Base-by-base conservation (phyloP, 1,140 invertebrate genomes). In the Leptinotarsa undecemlineata region DNA sequence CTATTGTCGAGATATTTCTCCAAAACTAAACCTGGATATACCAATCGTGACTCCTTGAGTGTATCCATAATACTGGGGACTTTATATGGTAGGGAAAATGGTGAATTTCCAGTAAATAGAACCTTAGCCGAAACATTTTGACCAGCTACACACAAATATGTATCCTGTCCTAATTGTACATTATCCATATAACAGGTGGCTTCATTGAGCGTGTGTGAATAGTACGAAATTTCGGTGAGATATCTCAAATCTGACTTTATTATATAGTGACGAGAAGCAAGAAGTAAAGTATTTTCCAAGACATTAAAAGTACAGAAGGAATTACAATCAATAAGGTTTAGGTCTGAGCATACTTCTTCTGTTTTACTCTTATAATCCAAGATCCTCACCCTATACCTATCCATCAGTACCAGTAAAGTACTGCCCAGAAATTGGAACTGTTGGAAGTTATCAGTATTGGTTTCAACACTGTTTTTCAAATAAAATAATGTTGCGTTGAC, bases 121-220 rank as follows among this genome's bases (percentile, higher is more conserved):
- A 64, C 71, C 26, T 64, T 72, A 63, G 11, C 20, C 20, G 42
- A 13, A 6, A 57, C 19, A 47, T 19, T 63, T 13, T 72, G 71
- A 26, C 71, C 71, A 33, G 26, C 17, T 19, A 72, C 17, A 48
- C 26, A 47, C 20, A 72, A 72, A 64, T 64, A 72, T n/a, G 60
- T 72, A 63, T 72, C 60, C 1, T 64, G 15, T 13, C 47, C 60
- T 64, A 63, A 23, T 1, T 15, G 63, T 15, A 26, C 47, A 48
- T 26, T 42, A 47, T 64, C 62, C 61, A 72, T 72, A n/a, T 72
- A 72, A 64, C 71, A 72, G 23, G 71, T 60, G 20, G 61, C 17
- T 23, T 64, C 47, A 21, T 64, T 20, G 17, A 72, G 33, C 2
- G 21, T 21, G 19, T 72, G 71, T 48, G 71, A 64, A 48, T 64